A percentile compares a stretch with the other conserved stretches of the same genome.
Evolutionary conservation across 1,140 invertebrate genomes (phyloP).

Genomic region (Dendroctonus ponderosae): DNA sequence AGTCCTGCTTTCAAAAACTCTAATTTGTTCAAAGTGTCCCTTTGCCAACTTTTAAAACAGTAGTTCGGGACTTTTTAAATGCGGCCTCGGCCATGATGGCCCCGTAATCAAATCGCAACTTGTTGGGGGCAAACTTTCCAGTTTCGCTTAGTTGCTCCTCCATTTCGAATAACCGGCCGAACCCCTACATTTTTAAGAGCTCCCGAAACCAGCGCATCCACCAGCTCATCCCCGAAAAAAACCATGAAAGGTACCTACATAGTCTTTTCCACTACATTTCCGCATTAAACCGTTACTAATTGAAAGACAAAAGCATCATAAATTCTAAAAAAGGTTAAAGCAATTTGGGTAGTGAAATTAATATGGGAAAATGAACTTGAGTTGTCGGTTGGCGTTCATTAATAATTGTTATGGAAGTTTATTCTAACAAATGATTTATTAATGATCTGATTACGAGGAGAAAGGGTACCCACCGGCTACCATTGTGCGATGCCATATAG

Average conservation of each 20-base stretch:
- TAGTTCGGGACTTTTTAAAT: background rate
- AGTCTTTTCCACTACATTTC: background rate
- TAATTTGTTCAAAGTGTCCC: background rate
- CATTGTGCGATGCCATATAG: constrained; percentile 2
- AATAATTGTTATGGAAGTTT: constrained; percentile 7
- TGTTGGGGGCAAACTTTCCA: too few species aligned
- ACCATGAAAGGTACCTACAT: constrained; percentile 3
- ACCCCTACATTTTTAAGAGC: too few species aligned
- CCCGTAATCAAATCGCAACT: too few species aligned
- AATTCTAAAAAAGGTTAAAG: constrained; percentile 3
- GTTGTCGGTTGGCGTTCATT: constrained; percentile 10
- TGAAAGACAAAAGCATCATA: constrained; percentile 25
- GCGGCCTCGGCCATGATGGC: too few species aligned
- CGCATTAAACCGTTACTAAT: constrained; percentile 22
- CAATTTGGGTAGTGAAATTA: constrained; percentile 5
- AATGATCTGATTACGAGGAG: constrained; percentile 8
- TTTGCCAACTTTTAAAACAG: background rate
- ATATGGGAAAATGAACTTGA: constrained; percentile 14
- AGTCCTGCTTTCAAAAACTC: background rate
- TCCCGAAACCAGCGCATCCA: too few species aligned
- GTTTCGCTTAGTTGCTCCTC: too few species aligned
- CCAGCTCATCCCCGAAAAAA: background rate
- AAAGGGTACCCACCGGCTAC: constrained; percentile 5
- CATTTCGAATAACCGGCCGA: too few species aligned
- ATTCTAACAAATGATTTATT: constrained; percentile 14